phyloP scores from a whole-genome alignment of 2,888 invertebrate genomes.

The Drosophila ezoana region DNA sequence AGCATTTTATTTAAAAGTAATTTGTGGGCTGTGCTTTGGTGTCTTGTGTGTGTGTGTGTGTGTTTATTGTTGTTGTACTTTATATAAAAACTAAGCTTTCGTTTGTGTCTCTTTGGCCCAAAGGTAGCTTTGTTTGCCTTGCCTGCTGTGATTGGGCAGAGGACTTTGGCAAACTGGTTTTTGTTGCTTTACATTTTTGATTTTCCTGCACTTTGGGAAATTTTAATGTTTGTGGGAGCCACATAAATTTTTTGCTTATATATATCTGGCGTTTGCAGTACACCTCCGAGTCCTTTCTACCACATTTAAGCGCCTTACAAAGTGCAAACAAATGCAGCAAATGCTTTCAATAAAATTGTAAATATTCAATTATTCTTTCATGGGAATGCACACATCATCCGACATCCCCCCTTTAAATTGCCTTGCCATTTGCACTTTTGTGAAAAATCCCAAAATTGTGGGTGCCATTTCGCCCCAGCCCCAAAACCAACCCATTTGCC shows the following conservation, averaged over 20 bases:
- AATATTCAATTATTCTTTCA: conserved; percentile 59
- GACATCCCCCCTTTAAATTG: neutral
- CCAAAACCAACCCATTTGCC: neutral
- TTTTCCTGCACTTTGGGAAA: neutral
- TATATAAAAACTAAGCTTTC: conserved; percentile 14
- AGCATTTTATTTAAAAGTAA: conserved; percentile 54
- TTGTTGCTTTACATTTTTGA: neutral
- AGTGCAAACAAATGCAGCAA: conserved; percentile 16
- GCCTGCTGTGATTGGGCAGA: conserved; percentile 6
- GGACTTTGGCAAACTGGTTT: neutral
- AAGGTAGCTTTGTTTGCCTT: conserved; percentile 4
- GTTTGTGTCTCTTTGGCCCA: conserved; percentile 12
- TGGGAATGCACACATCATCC: neutral
- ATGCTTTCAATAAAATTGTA: conserved; percentile 41
- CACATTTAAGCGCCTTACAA: conserved; percentile 39
- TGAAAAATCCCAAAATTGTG: conserved; percentile 10
- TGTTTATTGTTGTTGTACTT: conserved; percentile 5
- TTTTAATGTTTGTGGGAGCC: neutral
- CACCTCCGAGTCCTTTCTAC: conserved; percentile 2
- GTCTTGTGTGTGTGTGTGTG: neutral
- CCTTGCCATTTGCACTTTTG: neutral
- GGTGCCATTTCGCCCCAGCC: neutral
- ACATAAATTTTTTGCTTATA: neutral
- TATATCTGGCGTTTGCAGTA: neutral
- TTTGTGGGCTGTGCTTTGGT: conserved; percentile 14